Evolutionary conservation across 1,140 invertebrate species (phyloP), one percentile per base, ranked within the genome.

Genomic region (Matsumurasca onukii): DNA sequence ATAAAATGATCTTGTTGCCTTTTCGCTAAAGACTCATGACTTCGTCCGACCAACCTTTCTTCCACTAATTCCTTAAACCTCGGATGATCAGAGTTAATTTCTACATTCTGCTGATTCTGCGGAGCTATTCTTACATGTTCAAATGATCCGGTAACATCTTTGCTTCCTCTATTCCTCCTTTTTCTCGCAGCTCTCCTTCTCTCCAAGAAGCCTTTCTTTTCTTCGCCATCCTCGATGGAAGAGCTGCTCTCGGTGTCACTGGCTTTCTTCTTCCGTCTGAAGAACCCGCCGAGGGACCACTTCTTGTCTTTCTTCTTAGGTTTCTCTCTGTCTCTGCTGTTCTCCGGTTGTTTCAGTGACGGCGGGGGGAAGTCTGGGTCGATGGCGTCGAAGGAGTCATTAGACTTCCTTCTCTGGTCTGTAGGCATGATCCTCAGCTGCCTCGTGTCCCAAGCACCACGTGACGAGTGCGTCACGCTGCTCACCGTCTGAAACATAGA

Each of bases 281-380:
- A 89, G 1, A 91, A 80, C 72, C 86, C 86, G 20, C 89, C 88
- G 3, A 91, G 82, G 0, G 88, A 87, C 89, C 89, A 91, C 79
- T 89, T 90, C 76, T 88, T 88, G 59, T 86, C 78, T 68, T 81
- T 82, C 69, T 82, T 82, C 27, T 72, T 72, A 0, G 22, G 25
- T 55, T 65, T 70, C 31, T 39, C 51, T 52, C 17, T 67, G 1
- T 70, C 69, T 48, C 63, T 59, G 22, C 59, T 48, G 17, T 65
- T 31, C n/a, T 65, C n/a, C n/a, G 31, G 34, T 2, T 22, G 22
- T 48, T 45, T 65, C 17, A 39, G 62, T 3, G 62, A 65, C 17
- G 62, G 62, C 2, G 62, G 62, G 27, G 62, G 62, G 24, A 65
- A 65, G 13, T 39, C 31, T 3, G 62, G 30, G 17, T 22, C 25